Conservation (phyloP, 2,797 vertebrate species). For the Thamnophis elegans region DNA sequence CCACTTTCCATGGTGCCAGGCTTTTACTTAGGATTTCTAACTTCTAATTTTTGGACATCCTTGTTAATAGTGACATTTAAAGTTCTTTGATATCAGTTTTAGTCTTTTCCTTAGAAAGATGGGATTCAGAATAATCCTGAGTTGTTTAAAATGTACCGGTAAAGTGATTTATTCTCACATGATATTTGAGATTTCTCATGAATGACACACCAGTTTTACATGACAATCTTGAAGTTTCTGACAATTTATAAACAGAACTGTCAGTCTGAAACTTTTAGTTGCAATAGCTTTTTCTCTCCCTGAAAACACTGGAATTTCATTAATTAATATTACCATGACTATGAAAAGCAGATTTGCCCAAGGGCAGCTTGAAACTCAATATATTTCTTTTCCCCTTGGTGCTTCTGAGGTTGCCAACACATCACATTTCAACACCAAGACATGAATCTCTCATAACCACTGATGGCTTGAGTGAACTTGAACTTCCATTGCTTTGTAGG, state of each 20-base stretch:
- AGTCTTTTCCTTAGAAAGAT: background rate
- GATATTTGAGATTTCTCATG: slow-evolving; percentile 49
- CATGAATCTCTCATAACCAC: slow-evolving; percentile 49
- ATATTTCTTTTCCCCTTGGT: slow-evolving; percentile 46
- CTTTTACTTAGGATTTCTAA: background rate
- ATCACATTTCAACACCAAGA: slow-evolving; percentile 66
- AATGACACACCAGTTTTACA: slow-evolving; percentile 34
- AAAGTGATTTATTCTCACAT: slow-evolving; percentile 28
- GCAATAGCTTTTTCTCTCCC: slow-evolving; percentile 40
- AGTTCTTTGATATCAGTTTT: background rate
- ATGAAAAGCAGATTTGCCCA: slow-evolving; percentile 73
- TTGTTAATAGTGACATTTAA: background rate
- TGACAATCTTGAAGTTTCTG: slow-evolving; percentile 50
- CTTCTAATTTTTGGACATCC: background rate
- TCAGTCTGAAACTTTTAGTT: slow-evolving; percentile 50
- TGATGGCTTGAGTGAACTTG: slow-evolving; percentile 38
- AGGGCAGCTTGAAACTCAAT: slow-evolving; percentile 68
- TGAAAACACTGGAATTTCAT: slow-evolving; percentile 60
- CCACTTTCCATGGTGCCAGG: background rate
- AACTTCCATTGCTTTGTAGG: slow-evolving; percentile 49
- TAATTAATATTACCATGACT: slow-evolving; percentile 74
- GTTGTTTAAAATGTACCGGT: slow-evolving; percentile 47
- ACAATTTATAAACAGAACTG: slow-evolving; percentile 59
- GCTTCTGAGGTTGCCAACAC: slow-evolving; percentile 58
- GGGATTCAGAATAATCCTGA: slow-evolving; percentile 38